These are phyloP conservation scores for Habroteleia sp. DNA, from an alignment of 2,888 invertebrate genomes.

Conservation along the genomic window DNA sequence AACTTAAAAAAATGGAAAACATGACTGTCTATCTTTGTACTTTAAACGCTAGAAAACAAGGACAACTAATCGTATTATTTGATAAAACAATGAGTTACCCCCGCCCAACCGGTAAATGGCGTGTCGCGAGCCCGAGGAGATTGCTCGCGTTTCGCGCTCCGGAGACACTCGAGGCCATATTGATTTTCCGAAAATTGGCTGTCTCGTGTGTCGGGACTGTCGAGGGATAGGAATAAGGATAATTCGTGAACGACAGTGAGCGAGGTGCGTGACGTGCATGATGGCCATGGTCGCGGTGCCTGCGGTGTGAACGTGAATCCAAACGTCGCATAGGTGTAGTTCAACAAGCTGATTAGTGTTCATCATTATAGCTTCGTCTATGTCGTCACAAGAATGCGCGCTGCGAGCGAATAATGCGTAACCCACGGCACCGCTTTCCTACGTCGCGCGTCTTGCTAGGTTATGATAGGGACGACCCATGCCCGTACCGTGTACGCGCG, in stretches of 20 bases:
- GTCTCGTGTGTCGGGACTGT: slow-evolving; percentile 6
- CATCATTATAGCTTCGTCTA: too few relatives aligned
- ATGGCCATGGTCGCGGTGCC: slow-evolving; percentile 17
- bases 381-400: not conserved
- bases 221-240: not conserved
- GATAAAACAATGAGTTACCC: slow-evolving; percentile 10
- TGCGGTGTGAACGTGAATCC: not conserved
- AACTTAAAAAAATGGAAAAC: too few relatives aligned
- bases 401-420: slow-evolving; percentile 24
- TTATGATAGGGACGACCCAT: slow-evolving; percentile 33
- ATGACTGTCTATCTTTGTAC: too few relatives aligned
- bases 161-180: slow-evolving; percentile 43
- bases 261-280: too few relatives aligned
- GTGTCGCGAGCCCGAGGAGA: slow-evolving; percentile 4
- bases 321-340: slow-evolving; percentile 6
- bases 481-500: slow-evolving; percentile 17
- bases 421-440: slow-evolving; percentile 13
- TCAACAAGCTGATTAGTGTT: not conserved
- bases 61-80: too few relatives aligned
- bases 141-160: slow-evolving; percentile 4
- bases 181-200: slow-evolving; percentile 42
- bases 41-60: too few relatives aligned
- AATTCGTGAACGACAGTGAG: too few relatives aligned
- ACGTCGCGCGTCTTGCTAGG: slow-evolving; percentile 32
- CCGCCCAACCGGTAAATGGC: slow-evolving; percentile 11